Percentiles rank a stretch among this genome's conserved stretches.
These are phyloP conservation scores for Schizopygopsis malacanthus DNA, from an alignment of 2,797 vertebrate species.

Conservation along the genomic window DNA sequence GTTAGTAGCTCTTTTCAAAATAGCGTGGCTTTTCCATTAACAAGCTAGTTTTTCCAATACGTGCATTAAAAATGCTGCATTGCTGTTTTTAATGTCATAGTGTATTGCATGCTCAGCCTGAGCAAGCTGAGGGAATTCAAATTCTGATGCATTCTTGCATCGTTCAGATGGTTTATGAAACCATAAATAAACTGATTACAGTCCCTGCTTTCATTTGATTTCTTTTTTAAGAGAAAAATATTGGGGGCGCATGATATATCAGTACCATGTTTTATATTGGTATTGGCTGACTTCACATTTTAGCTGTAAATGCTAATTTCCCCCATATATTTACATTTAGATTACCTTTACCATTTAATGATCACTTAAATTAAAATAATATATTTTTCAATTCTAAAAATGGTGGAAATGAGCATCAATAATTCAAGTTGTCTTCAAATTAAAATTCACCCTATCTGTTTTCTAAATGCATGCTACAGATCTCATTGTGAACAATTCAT, in stretches of 20 bases:
- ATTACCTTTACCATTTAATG: background rate
- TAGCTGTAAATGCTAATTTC: background rate
- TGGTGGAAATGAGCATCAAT: background rate
- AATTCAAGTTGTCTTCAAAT: background rate
- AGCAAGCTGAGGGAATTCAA: conserved; percentile 9
- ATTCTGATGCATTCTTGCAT: conserved; percentile 8
- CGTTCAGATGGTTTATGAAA: conserved; percentile 13
- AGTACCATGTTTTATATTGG: background rate
- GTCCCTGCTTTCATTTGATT: background rate
- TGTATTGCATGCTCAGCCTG: conserved; percentile 20
- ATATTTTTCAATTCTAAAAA: background rate
- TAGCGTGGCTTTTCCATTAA: background rate
- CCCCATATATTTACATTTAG: background rate
- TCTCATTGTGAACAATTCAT: too few species aligned
- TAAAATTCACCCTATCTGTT: background rate
- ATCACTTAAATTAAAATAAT: background rate
- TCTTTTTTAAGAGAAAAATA: background rate
- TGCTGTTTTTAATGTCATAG: conserved; percentile 26
- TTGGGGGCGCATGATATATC: background rate
- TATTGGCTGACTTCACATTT: background rate
- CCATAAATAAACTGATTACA: conserved; percentile 6
- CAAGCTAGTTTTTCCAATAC: conserved; percentile 3
- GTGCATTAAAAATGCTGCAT: conserved; percentile 29
- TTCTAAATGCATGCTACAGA: background rate
- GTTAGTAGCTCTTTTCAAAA: background rate